Conservation (phyloP, 2,797 vertebrate genomes). For the Thripadectes ignobilis region DNA sequence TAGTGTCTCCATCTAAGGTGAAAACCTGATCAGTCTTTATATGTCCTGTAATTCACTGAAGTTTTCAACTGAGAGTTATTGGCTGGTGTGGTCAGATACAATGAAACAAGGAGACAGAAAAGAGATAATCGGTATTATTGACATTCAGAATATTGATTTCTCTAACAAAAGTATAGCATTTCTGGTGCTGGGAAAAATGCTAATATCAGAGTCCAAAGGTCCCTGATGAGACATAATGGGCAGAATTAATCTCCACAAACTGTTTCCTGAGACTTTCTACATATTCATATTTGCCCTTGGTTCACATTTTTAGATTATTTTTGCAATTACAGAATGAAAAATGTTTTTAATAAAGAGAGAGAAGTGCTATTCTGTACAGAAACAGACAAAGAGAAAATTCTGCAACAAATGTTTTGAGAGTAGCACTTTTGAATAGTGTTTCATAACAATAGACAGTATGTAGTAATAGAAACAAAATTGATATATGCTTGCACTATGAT, state of each 20-base stretch:
- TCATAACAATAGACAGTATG: background rate
- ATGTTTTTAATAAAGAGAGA: slow-evolving; percentile 23
- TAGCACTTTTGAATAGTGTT: background rate
- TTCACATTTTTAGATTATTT: background rate
- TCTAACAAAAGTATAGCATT: background rate
- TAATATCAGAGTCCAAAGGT: background rate
- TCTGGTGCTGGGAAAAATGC: background rate
- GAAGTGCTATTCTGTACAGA: background rate
- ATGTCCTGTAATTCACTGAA: background rate
- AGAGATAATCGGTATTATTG: background rate
- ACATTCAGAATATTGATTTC: background rate
- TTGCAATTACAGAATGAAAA: slow-evolving; percentile 11
- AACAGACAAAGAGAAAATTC: background rate
- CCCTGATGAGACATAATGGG: background rate
- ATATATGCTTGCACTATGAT: background rate
- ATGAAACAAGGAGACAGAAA: background rate
- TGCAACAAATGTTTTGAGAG: background rate
- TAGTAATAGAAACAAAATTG: background rate
- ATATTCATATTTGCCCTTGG: background rate
- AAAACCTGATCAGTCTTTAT: background rate
- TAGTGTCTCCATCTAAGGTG: background rate
- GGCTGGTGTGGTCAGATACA: background rate
- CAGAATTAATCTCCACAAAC: background rate
- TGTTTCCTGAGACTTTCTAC: background rate
- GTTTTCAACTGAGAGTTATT: background rate